Percentiles rank a stretch among this genome's conserved stretches.
Conservation (phyloP, 2,888 invertebrate genomes). For the Callyntrura guangdongensis region DNA sequence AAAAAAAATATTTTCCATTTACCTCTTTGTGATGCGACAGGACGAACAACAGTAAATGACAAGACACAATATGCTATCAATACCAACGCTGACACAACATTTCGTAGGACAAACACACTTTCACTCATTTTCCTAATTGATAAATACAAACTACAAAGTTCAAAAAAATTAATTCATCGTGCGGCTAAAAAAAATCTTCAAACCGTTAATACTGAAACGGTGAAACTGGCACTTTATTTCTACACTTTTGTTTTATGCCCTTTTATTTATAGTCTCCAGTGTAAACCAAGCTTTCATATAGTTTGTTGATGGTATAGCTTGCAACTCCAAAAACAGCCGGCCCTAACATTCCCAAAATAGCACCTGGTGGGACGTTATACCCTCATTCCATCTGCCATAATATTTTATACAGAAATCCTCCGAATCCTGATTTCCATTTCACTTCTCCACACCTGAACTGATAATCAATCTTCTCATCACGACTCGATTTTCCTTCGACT, state of each 20-base stretch:
- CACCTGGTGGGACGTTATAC: too few relatives aligned
- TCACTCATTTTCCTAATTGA: slow-evolving; percentile 44
- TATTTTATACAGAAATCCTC: too few relatives aligned
- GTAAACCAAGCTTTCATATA: too few relatives aligned
- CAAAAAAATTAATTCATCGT: background rate
- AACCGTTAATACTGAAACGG: background rate
- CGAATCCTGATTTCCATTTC: too few relatives aligned
- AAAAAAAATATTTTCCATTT: too few relatives aligned
- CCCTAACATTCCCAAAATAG: background rate
- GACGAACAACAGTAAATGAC: slow-evolving; percentile 30
- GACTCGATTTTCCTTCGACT: too few relatives aligned
- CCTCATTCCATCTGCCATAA: too few relatives aligned
- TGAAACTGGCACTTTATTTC: background rate
- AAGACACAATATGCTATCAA: slow-evolving; percentile 23
- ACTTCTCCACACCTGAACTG: too few relatives aligned
- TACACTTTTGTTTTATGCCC: background rate
- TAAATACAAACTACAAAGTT: background rate
- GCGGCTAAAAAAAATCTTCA: background rate
- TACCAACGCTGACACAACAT: slow-evolving; percentile 17
- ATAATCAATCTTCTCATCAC: too few relatives aligned
- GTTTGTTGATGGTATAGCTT: too few relatives aligned
- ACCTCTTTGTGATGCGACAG: slow-evolving; percentile 68
- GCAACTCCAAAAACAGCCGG: background rate
- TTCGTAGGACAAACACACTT: slow-evolving; percentile 20
- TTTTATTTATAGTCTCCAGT: background rate